A percentile compares a stretch with the other conserved stretches of the same genome.
phyloP scores from a whole-genome alignment of 2,113 vertebrate genomes.

The Connochaetes taurinus region DNA sequence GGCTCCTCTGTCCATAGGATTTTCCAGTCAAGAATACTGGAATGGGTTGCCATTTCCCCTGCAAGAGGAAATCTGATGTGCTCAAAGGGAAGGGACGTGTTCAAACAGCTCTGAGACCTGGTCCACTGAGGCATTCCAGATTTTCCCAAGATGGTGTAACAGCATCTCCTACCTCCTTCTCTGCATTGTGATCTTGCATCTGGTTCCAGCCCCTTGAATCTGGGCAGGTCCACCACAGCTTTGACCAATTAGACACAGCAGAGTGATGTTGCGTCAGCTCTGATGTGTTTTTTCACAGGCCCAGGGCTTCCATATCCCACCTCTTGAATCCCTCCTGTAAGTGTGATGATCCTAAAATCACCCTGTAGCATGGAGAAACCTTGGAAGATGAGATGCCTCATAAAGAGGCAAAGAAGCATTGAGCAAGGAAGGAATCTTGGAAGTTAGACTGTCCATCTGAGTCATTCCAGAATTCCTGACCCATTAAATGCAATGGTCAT shows the following conservation, averaged over 20 bases:
- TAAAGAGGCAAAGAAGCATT: neutral
- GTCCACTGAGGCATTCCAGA: no score
- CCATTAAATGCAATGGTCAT: neutral
- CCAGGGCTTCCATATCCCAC: neutral
- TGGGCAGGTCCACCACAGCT: neutral
- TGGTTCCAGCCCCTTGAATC: neutral
- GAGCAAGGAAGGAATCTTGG: neutral
- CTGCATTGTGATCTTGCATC: fast-evolving
- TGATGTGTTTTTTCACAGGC: neutral
- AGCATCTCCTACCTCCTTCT: neutral
- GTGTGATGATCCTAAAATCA: neutral
- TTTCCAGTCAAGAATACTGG: neutral
- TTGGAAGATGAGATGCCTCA: neutral
- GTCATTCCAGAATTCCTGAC: neutral
- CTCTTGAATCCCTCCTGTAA: neutral
- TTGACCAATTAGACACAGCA: neutral
- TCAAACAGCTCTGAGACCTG: neutral
- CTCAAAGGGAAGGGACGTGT: neutral
- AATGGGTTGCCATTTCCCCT: neutral
- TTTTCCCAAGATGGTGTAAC: neutral
- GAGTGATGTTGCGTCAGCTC: neutral
- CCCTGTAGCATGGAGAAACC: fast-evolving
- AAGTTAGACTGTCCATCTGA: neutral
- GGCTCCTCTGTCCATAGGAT: neutral
- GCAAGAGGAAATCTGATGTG: neutral